Conservation (phyloP, 2,888 invertebrate genomes). For the Euphydryas editha region DNA sequence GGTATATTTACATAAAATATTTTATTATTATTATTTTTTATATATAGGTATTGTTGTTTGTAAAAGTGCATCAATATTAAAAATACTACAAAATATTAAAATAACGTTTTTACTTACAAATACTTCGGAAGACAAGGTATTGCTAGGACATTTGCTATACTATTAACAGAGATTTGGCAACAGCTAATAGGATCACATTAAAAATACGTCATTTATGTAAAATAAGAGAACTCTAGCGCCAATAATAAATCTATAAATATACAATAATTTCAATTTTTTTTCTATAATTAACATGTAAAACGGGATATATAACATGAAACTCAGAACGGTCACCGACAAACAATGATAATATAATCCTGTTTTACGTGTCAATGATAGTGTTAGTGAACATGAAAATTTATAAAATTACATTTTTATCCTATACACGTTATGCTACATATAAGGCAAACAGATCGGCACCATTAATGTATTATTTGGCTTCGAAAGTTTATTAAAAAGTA, state of each 20-base stretch:
- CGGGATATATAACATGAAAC: too few relatives aligned
- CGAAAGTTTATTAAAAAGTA: not conserved
- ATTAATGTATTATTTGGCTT: slow-evolving; percentile 9
- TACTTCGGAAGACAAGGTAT: slow-evolving; percentile 11
- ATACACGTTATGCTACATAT: not conserved
- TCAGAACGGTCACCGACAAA: too few relatives aligned
- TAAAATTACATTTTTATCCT: not conserved
- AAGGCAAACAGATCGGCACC: slow-evolving; percentile 14
- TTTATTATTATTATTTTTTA: not conserved
- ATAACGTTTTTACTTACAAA: slow-evolving; percentile 1
- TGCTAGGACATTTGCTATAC: not conserved
- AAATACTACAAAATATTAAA: slow-evolving; percentile 7
- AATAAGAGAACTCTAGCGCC: not conserved
- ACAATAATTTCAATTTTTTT: not conserved
- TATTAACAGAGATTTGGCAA: not conserved
- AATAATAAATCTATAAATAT: not conserved
- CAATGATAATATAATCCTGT: too few relatives aligned
- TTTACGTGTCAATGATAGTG: too few relatives aligned
- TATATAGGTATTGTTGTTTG: not conserved
- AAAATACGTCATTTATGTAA: not conserved
- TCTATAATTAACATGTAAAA: not conserved
- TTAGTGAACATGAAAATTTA: not conserved
- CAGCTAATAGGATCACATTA: not conserved
- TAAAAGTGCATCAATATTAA: slow-evolving; percentile 10
- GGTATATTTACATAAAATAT: slow-evolving; percentile 12